Base-by-base conservation (phyloP, 2,888 invertebrate species). In the Galerucella nymphaeae region DNA sequence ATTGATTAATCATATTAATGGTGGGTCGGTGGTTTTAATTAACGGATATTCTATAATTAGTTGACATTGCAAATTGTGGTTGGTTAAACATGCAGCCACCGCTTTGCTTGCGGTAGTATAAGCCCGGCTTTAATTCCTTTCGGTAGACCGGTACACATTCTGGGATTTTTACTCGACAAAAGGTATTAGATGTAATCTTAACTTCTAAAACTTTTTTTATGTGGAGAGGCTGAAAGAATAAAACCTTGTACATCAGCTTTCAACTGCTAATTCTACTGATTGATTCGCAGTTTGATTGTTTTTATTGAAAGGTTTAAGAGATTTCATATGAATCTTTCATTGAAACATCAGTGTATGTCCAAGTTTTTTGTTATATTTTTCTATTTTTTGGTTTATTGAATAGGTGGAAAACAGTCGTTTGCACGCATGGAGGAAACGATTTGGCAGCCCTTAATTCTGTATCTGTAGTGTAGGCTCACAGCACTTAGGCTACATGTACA, bases 11-110 rank as follows among this genome's bases (percentile, higher is more conserved):
- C 78, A 76, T 77, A 78, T 76, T 79, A 78, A 75, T 73, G 78
- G 71, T 71, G 70, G 74, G 74, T 77, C 79, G 59, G 78, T 68
- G 80, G 81, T 81, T 81, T 80, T 80, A 82, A 81, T 81, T 80
- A 82, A 77, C 79, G 79, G 79, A 82, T 81, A 79, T 81, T 81
- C 80, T 77, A 79, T 81, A 81, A 81, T 81, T 80, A 80, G 79
- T 80, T 77, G 77, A 72, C 77, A 78, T 73, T 73, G 76, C 71
- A 76, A 70, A 74, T 76, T 71, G 68, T 69, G 75, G 75, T 63
- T 58, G 58, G 67, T 66, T 61, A 65, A 72, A 72, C 67, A 57
- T 72, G 70, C 66, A 72, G 58, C 55, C 38, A 67, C 55, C 55
- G 70, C 67, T 73, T 65, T 53, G 65, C 59, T 70, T 67, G 70